A percentile compares a stretch with the other conserved stretches of the same genome.
phyloP scores from a whole-genome alignment of 2,888 invertebrate genomes.

The Xestia rhomboidea region DNA sequence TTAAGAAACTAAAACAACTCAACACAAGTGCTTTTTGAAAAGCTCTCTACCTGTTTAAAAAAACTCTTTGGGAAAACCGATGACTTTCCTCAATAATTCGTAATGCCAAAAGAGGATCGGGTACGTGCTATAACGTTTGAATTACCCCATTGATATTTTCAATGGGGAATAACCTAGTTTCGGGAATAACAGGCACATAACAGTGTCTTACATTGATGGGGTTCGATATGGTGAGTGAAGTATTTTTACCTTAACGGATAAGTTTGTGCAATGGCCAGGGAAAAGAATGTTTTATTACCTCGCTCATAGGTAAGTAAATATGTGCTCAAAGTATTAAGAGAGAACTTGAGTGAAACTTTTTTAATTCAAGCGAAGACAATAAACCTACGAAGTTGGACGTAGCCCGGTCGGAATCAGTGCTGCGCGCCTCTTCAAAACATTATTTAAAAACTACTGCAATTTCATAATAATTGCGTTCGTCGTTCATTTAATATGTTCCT shows the following conservation, averaged over 20 bases:
- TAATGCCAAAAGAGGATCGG: slow-evolving; percentile 58
- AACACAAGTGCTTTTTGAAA: slow-evolving; percentile 37
- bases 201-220: slow-evolving; percentile 49
- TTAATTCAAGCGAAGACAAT: slow-evolving; percentile 84
- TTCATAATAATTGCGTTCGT: slow-evolving; percentile 57
- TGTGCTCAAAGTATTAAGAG: slow-evolving; percentile 71
- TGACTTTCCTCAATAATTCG: slow-evolving; percentile 63
- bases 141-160: slow-evolving; percentile 63
- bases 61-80: slow-evolving; percentile 40
- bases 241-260: slow-evolving; percentile 32
- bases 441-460: slow-evolving; percentile 70
- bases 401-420: slow-evolving; percentile 69
- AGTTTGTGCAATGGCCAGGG: slow-evolving; percentile 32
- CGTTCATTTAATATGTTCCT: slow-evolving; percentile 33
- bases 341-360: slow-evolving; percentile 78
- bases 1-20: slow-evolving; percentile 37
- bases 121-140: slow-evolving; percentile 61
- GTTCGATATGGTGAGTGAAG: slow-evolving; percentile 31
- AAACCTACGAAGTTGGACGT: slow-evolving; percentile 79
- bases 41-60: slow-evolving; percentile 52
- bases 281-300: slow-evolving; percentile 61
- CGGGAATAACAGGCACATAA: slow-evolving; percentile 47
- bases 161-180: slow-evolving; percentile 62
- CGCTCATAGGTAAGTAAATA: slow-evolving; percentile 65
- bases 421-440: slow-evolving; percentile 71